Percentiles rank a stretch among this genome's conserved stretches.
These are phyloP conservation scores for Drosophila pseudotalamancana DNA, from an alignment of 2,888 invertebrate genomes.

Conservation along the genomic window DNA sequence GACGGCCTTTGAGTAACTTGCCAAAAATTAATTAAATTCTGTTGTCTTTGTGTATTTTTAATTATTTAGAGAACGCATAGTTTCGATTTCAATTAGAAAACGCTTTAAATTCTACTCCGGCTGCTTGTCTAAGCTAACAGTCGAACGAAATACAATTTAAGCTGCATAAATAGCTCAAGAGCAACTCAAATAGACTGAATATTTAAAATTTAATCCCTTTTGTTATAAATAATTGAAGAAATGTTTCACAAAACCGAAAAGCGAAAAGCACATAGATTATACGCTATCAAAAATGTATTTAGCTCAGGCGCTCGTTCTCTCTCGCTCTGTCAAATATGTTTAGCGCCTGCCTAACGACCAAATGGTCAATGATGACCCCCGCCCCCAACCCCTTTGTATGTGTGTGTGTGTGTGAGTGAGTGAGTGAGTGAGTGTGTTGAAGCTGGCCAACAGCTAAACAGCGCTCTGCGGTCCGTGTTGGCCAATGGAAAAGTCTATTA, in stretches of 20 bases:
- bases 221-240: slow-evolving; percentile 15
- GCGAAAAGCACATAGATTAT: slow-evolving; percentile 13
- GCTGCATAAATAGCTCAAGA: not conserved
- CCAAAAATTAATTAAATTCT: not conserved
- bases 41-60: not conserved
- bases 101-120: not conserved
- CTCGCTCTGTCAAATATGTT: slow-evolving; percentile 12
- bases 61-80: not conserved
- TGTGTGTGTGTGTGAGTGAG: no score
- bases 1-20: no score
- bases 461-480: slow-evolving; percentile 31
- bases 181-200: slow-evolving; percentile 1
- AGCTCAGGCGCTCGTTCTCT: not conserved
- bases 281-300: slow-evolving; percentile 39
- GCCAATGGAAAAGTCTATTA: slow-evolving; percentile 74
- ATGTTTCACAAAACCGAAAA: slow-evolving; percentile 9
- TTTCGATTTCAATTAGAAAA: not conserved
- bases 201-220: slow-evolving; percentile 12
- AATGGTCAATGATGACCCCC: slow-evolving; percentile 47
- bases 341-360: slow-evolving; percentile 49
- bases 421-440: no score
- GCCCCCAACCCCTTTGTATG: not conserved
- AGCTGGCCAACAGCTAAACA: slow-evolving; percentile 28
- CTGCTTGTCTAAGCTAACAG: not conserved
- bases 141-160: not conserved